Evolutionary conservation across 2,797 vertebrate genomes (phyloP).

Genomic region (Echeneis naucrates): DNA sequence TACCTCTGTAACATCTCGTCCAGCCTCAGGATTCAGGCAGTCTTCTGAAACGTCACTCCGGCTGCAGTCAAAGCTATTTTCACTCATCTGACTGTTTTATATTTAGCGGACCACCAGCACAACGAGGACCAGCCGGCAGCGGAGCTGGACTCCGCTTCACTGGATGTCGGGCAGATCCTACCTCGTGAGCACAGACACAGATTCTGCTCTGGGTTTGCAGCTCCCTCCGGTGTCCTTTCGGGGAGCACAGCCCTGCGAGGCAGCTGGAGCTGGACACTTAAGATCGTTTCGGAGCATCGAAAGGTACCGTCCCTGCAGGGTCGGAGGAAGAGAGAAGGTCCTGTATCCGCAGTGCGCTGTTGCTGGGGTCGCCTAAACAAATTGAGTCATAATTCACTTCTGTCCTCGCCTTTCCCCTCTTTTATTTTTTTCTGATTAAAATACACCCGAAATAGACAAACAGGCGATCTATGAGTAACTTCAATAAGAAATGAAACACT

Average conservation of each 20-base stretch:
- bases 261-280: neutral
- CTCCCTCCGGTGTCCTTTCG: conserved; percentile 22
- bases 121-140: conserved; percentile 46
- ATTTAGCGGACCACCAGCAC: conserved; percentile 23
- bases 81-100: conserved; percentile 44
- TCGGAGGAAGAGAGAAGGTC: no score
- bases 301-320: no score
- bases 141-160: neutral
- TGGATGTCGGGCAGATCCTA: neutral
- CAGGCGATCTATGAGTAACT: no score
- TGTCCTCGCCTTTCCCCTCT: no score
- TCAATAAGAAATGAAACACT: no score
- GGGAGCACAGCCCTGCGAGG: neutral
- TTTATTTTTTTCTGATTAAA: no score
- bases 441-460: no score
- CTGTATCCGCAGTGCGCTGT: no score
- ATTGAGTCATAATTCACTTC: neutral
- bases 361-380: no score
- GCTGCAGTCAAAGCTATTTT: conserved; percentile 26
- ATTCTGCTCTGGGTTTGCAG: neutral
- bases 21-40: conserved; percentile 50
- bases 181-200: neutral
- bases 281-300: no score
- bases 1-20: conserved; percentile 61
- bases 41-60: conserved; percentile 51